Conservation (phyloP, 2,888 invertebrate genomes). For the Harpalus rubripes region DNA sequence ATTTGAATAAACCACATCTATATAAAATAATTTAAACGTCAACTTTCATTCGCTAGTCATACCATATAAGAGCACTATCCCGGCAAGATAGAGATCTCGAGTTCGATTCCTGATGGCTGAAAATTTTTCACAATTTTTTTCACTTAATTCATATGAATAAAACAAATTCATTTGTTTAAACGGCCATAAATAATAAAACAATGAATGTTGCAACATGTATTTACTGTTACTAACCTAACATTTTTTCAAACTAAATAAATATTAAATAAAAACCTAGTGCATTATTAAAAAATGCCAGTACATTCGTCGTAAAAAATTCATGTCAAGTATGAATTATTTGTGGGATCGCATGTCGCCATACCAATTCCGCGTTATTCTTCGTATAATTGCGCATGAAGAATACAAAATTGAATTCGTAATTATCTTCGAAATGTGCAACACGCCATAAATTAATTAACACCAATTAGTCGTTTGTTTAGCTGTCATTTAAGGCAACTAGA, state of each 20-base stretch:
- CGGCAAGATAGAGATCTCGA: too few relatives aligned
- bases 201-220: too few relatives aligned
- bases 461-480: conserved; percentile 57
- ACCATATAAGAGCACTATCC: too few relatives aligned
- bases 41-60: too few relatives aligned
- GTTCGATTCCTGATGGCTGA: too few relatives aligned
- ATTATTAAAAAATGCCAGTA: neutral
- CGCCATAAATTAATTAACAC: conserved; percentile 61
- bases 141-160: too few relatives aligned
- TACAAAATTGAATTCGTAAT: conserved; percentile 39
- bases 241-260: neutral
- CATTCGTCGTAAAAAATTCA: neutral
- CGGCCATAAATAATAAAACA: too few relatives aligned
- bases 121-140: too few relatives aligned
- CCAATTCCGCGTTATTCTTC: neutral
- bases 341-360: neutral
- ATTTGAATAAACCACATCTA: too few relatives aligned
- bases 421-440: conserved; percentile 45
- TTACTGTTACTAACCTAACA: too few relatives aligned
- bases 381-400: conserved; percentile 32
- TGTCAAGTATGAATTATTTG: conserved; percentile 21
- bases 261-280: neutral
- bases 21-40: too few relatives aligned
- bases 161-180: too few relatives aligned
- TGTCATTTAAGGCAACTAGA: conserved; percentile 53